Conservation (phyloP, 2,888 invertebrate genomes). For the Acholoe squamosa region DNA sequence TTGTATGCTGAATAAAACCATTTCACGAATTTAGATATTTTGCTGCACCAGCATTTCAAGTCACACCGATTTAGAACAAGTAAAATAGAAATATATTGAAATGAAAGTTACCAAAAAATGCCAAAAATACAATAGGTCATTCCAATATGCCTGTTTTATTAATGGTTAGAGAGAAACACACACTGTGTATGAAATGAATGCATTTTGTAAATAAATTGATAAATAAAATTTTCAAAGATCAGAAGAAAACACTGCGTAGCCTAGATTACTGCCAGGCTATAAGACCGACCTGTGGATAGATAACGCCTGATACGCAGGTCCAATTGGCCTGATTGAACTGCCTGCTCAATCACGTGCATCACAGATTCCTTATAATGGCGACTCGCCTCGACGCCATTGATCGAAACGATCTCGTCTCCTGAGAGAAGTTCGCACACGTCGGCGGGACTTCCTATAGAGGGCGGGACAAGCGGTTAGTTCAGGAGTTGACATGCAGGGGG, state of each 20-base stretch:
- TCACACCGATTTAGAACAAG: too few relatives aligned
- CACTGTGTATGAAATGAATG: too few relatives aligned
- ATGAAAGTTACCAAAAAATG: too few relatives aligned
- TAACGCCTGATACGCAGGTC: slow-evolving; percentile 68
- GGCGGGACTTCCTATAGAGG: slow-evolving; percentile 78
- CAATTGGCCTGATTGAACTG: slow-evolving; percentile 67
- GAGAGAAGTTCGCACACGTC: slow-evolving; percentile 80
- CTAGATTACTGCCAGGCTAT: not conserved
- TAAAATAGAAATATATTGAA: too few relatives aligned
- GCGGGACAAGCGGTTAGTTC: slow-evolving; percentile 34
- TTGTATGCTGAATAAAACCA: slow-evolving; percentile 2
- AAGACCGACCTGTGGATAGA: slow-evolving; percentile 58
- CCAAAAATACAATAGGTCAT: too few relatives aligned
- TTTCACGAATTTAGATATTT: not conserved
- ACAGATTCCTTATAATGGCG: slow-evolving; percentile 73
- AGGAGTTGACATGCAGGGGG: slow-evolving; percentile 30
- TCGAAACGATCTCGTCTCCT: slow-evolving; percentile 80
- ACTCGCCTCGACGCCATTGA: slow-evolving; percentile 75
- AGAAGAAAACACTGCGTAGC: too few relatives aligned
- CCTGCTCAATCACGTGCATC: slow-evolving; percentile 67
- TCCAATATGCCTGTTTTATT: too few relatives aligned
- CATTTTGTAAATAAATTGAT: too few relatives aligned
- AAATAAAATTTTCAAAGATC: too few relatives aligned
- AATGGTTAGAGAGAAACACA: too few relatives aligned
- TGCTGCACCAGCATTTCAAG: too few relatives aligned